Percentiles rank a stretch among this genome's conserved stretches.
phyloP scores from a whole-genome alignment of 2,888 invertebrate species.

The Drosophila affinis region DNA sequence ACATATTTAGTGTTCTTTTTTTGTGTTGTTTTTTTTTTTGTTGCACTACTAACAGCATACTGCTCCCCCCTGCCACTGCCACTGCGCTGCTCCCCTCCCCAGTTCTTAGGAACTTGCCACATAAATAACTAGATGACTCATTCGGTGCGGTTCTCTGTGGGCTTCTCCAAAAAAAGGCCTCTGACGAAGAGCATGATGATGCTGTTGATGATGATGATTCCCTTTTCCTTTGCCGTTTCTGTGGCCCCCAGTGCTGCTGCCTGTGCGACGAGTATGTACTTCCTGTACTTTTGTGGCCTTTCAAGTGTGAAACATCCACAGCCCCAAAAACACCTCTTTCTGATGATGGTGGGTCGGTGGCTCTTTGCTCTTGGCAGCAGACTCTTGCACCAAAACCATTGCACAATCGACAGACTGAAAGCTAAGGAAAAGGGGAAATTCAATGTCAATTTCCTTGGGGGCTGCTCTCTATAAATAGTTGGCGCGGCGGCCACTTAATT shows the following conservation, averaged over 20 bases:
- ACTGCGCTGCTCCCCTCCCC: not conserved
- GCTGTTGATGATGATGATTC: not conserved
- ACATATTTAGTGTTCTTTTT: slow-evolving; percentile 18
- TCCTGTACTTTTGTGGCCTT: slow-evolving; percentile 59
- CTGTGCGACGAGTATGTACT: slow-evolving; percentile 37
- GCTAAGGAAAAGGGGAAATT: slow-evolving; percentile 49
- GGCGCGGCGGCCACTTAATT: slow-evolving; percentile 55
- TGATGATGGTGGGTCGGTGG: not conserved
- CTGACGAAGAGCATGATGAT: slow-evolving; percentile 22
- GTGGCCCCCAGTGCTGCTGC: slow-evolving; percentile 45
- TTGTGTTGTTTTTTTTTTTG: slow-evolving; percentile 29
- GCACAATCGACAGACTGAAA: slow-evolving; percentile 60
- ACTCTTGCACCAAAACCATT: slow-evolving; percentile 58
- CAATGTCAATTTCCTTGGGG: slow-evolving; percentile 68
- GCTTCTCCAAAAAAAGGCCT: slow-evolving; percentile 37
- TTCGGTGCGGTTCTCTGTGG: not conserved
- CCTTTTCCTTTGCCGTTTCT: not conserved
- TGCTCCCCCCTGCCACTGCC: slow-evolving; percentile 16
- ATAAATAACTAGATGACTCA: slow-evolving; percentile 69
- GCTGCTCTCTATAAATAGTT: slow-evolving; percentile 59
- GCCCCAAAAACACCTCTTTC: slow-evolving; percentile 26
- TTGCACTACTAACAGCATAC: slow-evolving; percentile 31
- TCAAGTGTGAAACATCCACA: slow-evolving; percentile 45
- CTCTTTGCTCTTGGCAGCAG: slow-evolving; percentile 33
- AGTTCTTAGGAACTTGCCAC: slow-evolving; percentile 18